These are phyloP conservation scores for Tetranychus piercei DNA, from an alignment of 2,888 invertebrate genomes.

Conservation along the genomic window DNA sequence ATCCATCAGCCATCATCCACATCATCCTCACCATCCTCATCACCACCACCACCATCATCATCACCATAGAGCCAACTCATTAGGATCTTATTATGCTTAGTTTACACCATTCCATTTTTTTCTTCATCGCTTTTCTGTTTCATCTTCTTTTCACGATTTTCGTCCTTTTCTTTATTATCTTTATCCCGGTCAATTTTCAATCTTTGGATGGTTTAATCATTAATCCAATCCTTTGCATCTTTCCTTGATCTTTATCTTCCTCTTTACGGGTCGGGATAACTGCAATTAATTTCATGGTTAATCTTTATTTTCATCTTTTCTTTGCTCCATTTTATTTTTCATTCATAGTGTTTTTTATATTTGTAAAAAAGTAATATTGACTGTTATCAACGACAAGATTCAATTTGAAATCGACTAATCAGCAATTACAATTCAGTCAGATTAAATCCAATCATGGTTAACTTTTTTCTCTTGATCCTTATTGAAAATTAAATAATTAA, in stretches of 20 bases:
- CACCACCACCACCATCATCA: slow-evolving; percentile 19
- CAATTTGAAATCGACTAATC: neutral
- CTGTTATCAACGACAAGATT: neutral
- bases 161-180: neutral
- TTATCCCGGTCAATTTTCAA: too few relatives aligned
- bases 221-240: neutral
- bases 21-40: slow-evolving; percentile 18
- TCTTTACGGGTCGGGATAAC: neutral
- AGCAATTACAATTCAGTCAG: neutral
- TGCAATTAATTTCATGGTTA: neutral
- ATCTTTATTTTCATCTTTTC: neutral
- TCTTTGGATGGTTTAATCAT: too few relatives aligned
- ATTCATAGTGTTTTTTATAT: neutral
- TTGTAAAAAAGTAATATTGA: neutral
- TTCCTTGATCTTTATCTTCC: neutral
- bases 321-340: neutral
- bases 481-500: too few relatives aligned
- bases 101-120: neutral
- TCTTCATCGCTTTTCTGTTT: neutral
- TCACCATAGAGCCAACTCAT: slow-evolving; percentile 3
- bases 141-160: neutral
- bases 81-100: slow-evolving; percentile 8
- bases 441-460: neutral
- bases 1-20: slow-evolving; percentile 6
- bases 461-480: neutral